phyloP scores from a whole-genome alignment of 2,113 vertebrate genomes.

The Onychorhynchus coronatus region DNA sequence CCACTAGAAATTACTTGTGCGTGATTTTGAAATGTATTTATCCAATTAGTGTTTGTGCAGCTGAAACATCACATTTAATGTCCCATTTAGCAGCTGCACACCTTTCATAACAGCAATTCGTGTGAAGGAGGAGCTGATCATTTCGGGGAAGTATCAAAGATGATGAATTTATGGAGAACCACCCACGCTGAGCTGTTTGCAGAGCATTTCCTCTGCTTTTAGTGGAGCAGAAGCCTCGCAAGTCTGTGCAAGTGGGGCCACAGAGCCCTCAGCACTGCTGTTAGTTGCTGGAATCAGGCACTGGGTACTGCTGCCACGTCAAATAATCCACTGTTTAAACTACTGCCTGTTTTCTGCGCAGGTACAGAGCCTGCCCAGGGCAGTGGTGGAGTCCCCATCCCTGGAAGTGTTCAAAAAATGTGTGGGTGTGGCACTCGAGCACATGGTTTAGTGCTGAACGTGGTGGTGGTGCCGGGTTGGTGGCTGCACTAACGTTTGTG shows the following conservation, averaged over 20 bases:
- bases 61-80: background rate
- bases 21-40: background rate
- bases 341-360: background rate
- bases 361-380: background rate
- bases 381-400: background rate
- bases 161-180: background rate
- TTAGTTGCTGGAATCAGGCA: background rate
- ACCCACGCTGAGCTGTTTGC: background rate
- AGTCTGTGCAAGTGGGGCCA: background rate
- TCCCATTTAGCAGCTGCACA: background rate
- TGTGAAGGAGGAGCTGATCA: background rate
- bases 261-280: background rate
- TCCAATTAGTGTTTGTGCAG: background rate
- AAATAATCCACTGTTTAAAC: background rate
- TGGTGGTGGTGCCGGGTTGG: background rate
- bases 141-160: background rate
- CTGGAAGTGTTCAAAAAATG: background rate
- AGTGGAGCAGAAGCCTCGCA: background rate
- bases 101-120: background rate
- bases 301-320: background rate
- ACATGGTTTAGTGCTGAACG: background rate
- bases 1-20: background rate
- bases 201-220: background rate
- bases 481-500: background rate
- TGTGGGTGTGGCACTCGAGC: background rate